Percentiles rank a stretch among this genome's conserved stretches.
Conservation (phyloP, 2,888 invertebrate genomes). For the Drosophila lutescens region DNA sequence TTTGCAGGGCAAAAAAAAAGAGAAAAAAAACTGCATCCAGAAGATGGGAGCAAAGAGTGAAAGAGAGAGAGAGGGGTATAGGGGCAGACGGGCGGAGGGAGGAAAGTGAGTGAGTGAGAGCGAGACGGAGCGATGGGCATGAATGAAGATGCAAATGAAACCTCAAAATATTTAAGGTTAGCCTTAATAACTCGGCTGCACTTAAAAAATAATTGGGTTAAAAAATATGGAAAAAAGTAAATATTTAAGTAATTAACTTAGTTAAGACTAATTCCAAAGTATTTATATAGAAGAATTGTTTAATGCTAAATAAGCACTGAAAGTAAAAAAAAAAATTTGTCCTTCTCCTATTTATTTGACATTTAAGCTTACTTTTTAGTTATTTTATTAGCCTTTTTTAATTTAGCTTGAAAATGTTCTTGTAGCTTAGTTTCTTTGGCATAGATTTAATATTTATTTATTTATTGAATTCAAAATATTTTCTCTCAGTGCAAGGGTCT, state of each 20-base stretch:
- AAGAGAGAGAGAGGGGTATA: not conserved
- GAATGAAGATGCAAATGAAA: constrained; percentile 62
- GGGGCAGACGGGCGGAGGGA: constrained; percentile 13
- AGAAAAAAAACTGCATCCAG: constrained; percentile 37
- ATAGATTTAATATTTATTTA: no score
- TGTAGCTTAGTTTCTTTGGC: not conserved
- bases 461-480: no score
- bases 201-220: not conserved
- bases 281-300: no score
- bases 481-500: constrained; percentile 26
- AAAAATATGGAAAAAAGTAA: no score
- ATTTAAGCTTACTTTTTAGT: no score
- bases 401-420: no score
- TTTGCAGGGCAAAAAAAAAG: constrained; percentile 35
- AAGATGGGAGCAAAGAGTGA: constrained; percentile 13
- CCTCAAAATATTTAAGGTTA: constrained; percentile 44
- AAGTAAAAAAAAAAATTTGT: no score
- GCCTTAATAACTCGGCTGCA: constrained; percentile 11
- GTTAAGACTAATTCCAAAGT: no score
- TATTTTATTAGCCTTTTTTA: no score
- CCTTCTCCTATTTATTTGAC: no score
- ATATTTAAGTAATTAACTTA: no score
- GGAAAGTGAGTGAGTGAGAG: constrained; percentile 11
- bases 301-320: no score
- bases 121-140: constrained; percentile 24